These are phyloP conservation scores for Hypocryptadius cinnamomeus DNA, from an alignment of 2,113 vertebrate species.

Conservation along the genomic window DNA sequence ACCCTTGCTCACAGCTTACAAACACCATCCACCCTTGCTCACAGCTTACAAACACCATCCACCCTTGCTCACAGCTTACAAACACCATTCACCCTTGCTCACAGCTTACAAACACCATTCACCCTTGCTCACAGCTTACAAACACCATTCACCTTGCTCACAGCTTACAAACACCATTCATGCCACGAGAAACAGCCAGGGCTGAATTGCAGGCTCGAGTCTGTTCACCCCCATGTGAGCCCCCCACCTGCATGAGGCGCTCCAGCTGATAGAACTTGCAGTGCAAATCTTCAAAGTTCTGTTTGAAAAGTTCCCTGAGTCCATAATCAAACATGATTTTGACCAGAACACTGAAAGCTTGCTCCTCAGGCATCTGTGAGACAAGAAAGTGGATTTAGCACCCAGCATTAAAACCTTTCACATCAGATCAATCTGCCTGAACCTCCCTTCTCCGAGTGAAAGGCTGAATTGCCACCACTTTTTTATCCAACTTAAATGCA, in stretches of 20 bases:
- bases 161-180: not conserved
- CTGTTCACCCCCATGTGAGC: not conserved
- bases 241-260: constrained; percentile 93
- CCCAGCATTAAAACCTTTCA: not conserved
- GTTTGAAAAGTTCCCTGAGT: constrained; percentile 99
- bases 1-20: not conserved
- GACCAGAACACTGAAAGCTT: constrained; percentile 97
- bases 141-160: no score
- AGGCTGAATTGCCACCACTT: not conserved
- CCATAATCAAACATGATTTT: constrained; percentile 99
- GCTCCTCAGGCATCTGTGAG: constrained; percentile 96
- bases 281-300: constrained; percentile 99
- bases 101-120: not conserved
- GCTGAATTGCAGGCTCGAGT: not conserved
- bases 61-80: not conserved
- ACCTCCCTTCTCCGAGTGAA: not conserved
- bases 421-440: not conserved
- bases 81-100: not conserved
- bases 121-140: not conserved
- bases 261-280: constrained; percentile 99
- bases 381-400: not conserved
- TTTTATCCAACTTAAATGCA: not conserved
- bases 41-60: not conserved
- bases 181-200: not conserved
- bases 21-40: no score